Evolutionary conservation across 2,113 vertebrate genomes (phyloP), one percentile per base, ranked within the genome.

Genomic region (Empidonax alnorum): DNA sequence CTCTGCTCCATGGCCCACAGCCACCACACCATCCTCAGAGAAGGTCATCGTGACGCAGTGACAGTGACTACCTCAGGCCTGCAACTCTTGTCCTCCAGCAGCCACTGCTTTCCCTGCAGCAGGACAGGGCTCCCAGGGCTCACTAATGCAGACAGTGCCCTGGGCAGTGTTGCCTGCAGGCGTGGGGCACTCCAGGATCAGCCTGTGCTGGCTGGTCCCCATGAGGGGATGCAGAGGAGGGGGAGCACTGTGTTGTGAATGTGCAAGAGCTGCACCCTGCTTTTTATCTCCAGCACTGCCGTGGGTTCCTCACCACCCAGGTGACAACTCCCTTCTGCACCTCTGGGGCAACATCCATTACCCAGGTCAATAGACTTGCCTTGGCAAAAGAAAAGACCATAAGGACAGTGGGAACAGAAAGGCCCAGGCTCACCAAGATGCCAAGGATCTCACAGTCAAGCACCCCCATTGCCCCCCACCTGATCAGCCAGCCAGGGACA

Each of bases 1-100:
- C 33, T 37, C 59, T 55, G 58, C 50, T 76, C 62, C 4, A 1
- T 1, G 25, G 50, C 42, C 44, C 33, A 22, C 24, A 37, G 8
- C 28, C 3, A 2, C 33, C 6, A 12, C 39, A 8, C 9, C 9
- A 10, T 14, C 65, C 74, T 49, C 79, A 74, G 14, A 52, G 35
- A 37, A 12, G 49, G 39, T 56, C 35, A 19, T 3, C 12, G 16
- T 0, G 3, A 39, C 1, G 1, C 50, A 66, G 6, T 16, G 66
- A 72, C 41, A 25, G 37, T 10, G 30, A 1, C 13, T 1, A 1
- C 44, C 50, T 55, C 55, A 33, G 1, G 28, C n/a, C 39, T 31
- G 56, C 1, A 7, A 6, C 15, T 59, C 86, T n/a, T 12, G 27
- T 17, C 24, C 53, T 49, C 65, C 27, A 59, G 13, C 44, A 59